Evolutionary conservation across 2,888 invertebrate species (phyloP), one percentile per base, ranked within the genome.

Genomic region (Dione juno): DNA sequence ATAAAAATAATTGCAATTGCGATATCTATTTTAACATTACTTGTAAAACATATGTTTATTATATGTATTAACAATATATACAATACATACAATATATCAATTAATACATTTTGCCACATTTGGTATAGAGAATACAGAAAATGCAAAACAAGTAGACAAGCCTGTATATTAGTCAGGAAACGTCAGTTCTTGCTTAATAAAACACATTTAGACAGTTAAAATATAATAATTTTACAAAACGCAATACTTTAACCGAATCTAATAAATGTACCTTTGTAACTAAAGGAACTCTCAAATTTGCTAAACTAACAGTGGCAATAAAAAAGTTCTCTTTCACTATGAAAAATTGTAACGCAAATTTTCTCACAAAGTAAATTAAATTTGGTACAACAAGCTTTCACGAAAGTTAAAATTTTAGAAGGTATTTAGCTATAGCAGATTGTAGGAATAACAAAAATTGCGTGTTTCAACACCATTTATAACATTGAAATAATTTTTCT

Each of bases 391-490:
- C 57, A 37, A 40, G 28, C 10, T 45, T 35, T 45, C 28, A 35
- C n/a, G 28, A 61, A 50, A 50, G 10, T 40, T 40, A 40, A 40
- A 37, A 40, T 64, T 13, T 19, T 21, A 21, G 37, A 41, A 59
- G 13, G 53, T 68, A 53, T 63, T 45, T 54, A 63, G 11, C 41
- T 13, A 21, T 16, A 35, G 37, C n/a, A 37, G 37, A 19, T 48
- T 21, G 63, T 63, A 10, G n/a, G 45, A 69, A 53, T 21, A 48
- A 64, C 19, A 45, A 48, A 28, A 54, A 53, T 50, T 37, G 63
- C 69, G 63, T 69, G 63, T 64, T 64, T 19, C 40, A 28, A 63
- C n/a, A 45, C 57, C 28, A 64, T 69, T 35, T 16, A 63, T 40
- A 68, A 68, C 41, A 28, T 10, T 11, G 19, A 63, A 61, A 67